A percentile compares a stretch with the other conserved stretches of the same genome.
These are phyloP conservation scores for Leptodactylus fallax DNA, from an alignment of 2,797 vertebrate genomes.

Conservation along the genomic window DNA sequence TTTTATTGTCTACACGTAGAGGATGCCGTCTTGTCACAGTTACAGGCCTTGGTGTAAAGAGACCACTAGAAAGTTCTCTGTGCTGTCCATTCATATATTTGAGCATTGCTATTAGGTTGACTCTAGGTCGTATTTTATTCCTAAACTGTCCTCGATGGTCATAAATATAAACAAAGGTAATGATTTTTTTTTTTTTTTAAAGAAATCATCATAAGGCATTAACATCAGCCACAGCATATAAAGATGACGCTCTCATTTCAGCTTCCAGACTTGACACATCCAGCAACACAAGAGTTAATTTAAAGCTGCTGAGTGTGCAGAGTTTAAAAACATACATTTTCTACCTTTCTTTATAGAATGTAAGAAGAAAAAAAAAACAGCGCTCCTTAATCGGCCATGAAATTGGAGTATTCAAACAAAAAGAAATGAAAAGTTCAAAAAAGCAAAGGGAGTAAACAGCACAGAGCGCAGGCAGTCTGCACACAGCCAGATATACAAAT, in stretches of 20 bases:
- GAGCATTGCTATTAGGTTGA: too few species aligned
- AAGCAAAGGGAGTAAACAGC: conserved; percentile 66
- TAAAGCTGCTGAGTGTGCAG: conserved; percentile 55
- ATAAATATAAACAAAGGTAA: too few species aligned
- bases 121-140: too few species aligned
- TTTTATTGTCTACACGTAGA: too few species aligned
- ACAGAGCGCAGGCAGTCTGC: conserved; percentile 68
- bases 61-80: too few species aligned
- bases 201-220: too few species aligned
- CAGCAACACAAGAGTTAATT: conserved; percentile 27
- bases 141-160: too few species aligned
- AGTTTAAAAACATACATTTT: conserved; percentile 47
- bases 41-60: too few species aligned
- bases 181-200: too few species aligned
- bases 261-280: background rate
- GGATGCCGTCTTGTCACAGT: too few species aligned
- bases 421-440: conserved; percentile 62
- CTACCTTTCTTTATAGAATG: conserved; percentile 53
- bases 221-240: too few species aligned
- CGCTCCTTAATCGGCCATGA: conserved; percentile 63
- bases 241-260: background rate
- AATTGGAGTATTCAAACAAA: conserved; percentile 64
- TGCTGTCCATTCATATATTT: too few species aligned
- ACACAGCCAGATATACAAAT: conserved; percentile 67
- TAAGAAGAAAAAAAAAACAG: conserved; percentile 26